Evolutionary conservation across 2,888 invertebrate genomes (phyloP).

Genomic region (Ferrisia virgata): DNA sequence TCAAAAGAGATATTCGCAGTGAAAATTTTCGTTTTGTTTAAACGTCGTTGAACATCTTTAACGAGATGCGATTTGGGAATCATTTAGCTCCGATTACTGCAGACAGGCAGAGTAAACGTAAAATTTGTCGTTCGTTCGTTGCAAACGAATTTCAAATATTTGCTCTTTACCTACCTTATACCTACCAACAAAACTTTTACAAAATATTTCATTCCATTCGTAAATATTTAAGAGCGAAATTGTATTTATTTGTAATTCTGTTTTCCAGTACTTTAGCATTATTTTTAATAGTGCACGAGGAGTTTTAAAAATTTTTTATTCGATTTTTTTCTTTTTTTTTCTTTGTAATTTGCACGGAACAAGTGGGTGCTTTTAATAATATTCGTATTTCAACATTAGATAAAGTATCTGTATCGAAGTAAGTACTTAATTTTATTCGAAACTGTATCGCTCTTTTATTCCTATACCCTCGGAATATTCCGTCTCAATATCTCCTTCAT

Average conservation of each 20-base stretch:
- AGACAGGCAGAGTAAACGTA: neutral
- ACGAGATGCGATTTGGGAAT: slow-evolving; percentile 5
- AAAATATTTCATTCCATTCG: slow-evolving; percentile 1
- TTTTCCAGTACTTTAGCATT: neutral
- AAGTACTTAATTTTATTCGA: no score
- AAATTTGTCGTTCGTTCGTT: neutral
- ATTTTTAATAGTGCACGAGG: neutral
- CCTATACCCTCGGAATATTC: no score
- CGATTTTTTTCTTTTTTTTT: neutral
- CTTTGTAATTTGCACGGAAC: no score
- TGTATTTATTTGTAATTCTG: neutral
- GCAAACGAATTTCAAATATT: slow-evolving; percentile 15
- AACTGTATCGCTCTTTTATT: no score
- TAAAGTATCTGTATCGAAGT: no score
- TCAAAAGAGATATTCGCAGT: neutral
- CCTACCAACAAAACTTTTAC: neutral
- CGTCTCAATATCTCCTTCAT: no score
- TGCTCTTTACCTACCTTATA: neutral
- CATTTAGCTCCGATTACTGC: neutral
- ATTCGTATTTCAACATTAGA: no score
- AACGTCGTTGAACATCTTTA: neutral
- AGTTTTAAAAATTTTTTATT: neutral
- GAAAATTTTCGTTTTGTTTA: neutral
- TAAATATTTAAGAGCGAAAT: neutral
- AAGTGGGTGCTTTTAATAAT: no score